Base-by-base conservation (phyloP, 2,888 invertebrate species). In the Ectropis crepuscularia region DNA sequence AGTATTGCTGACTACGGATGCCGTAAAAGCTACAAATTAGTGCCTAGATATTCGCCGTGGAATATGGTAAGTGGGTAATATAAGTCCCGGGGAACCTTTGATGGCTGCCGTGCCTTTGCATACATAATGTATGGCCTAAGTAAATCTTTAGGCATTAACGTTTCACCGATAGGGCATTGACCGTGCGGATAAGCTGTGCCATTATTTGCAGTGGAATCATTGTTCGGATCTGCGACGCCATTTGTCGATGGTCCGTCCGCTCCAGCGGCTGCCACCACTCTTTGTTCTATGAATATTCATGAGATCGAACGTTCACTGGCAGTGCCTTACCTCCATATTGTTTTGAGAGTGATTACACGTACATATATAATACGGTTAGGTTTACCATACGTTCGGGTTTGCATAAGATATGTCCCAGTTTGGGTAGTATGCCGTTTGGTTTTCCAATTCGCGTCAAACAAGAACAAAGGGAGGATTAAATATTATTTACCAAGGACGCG, bases 171-270 rank as follows among this genome's bases (percentile, higher is more conserved):
- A 36, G 53, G 50, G 12, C 39, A 57, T 58, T 55, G 61, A 65
- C 65, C 64, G 63, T 42, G 61, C 50, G 77, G 80, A 83, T 84
- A 85, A 81, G 81, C 78, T 11, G 28, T 61, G 67, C 77, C 80
- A 83, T 86, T 87, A 87, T 86, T 83, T 85, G 83, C 82, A 80
- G 81, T 85, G 81, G 81, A 81, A 82, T 82, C 82, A 57, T 65
- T 81, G 71, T 77, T 72, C 76, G 74, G 78, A 81, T 81, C 78
- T 80, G 71, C 73, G 72, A 62, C 72, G 79, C 82, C 82, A 83
- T 85, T 82, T 81, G 80, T 82, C 80, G 70, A 65, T 73, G 67
- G 65, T 66, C 71, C 68, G 69, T 62, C 65, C 62, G 65, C 57
- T 60, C 60, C 60, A 57, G 64, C 50, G 68, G 68, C 70, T 53